phyloP scores from a whole-genome alignment of 2,797 vertebrate species.

The Sphenodon punctatus region DNA sequence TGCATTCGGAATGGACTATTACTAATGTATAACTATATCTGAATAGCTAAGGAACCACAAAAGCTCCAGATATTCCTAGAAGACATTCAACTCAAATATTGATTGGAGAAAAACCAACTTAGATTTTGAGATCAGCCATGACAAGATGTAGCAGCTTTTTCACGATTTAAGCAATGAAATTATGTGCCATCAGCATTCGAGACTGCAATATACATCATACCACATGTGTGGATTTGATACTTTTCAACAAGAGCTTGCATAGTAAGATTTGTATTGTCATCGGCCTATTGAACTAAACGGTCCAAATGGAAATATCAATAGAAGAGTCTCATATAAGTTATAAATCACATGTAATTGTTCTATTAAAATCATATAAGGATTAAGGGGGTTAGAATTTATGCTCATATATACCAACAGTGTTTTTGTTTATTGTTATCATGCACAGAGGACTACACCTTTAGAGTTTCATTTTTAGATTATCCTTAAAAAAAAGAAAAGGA shows the following conservation, averaged over 20 bases:
- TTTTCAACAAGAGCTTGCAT: conserved; percentile 47
- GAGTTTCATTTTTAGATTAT: conserved; percentile 39
- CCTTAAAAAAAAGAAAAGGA: conserved; percentile 28
- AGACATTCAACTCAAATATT: neutral
- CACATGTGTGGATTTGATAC: conserved; percentile 55
- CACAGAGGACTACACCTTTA: conserved; percentile 15
- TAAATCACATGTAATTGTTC: conserved; percentile 63
- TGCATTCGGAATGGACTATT: too few species aligned
- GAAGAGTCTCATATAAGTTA: conserved; percentile 49
- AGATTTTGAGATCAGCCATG: neutral
- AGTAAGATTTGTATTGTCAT: conserved; percentile 63
- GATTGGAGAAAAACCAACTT: neutral
- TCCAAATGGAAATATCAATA: conserved; percentile 67
- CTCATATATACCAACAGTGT: conserved; percentile 48
- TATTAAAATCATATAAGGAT: conserved; percentile 65
- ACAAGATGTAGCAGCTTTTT: neutral
- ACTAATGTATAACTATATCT: too few species aligned
- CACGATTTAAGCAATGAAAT: conserved; percentile 22
- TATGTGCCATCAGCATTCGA: conserved; percentile 29
- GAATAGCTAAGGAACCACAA: too few species aligned
- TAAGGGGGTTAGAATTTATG: conserved; percentile 57
- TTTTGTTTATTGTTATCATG: conserved; percentile 62
- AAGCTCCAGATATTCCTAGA: too few species aligned
- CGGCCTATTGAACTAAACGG: conserved; percentile 55
- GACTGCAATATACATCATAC: conserved; percentile 35